Percentiles rank a stretch among this genome's conserved stretches.
Conservation (phyloP, 2,797 vertebrate species). For the Cynopterus sphinx region DNA sequence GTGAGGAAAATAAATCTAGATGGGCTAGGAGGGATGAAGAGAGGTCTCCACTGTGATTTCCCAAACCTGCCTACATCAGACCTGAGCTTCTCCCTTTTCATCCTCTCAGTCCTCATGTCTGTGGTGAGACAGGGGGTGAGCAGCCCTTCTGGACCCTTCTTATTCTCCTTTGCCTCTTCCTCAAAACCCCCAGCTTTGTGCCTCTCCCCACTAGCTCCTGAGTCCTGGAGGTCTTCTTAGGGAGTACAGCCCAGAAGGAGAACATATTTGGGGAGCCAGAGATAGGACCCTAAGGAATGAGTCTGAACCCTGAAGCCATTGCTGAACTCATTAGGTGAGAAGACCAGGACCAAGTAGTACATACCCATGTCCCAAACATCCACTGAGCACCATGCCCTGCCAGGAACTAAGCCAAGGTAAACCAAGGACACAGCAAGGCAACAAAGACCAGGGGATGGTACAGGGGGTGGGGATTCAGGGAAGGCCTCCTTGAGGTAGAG, state of each 20-base stretch:
- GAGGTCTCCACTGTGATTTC: background rate
- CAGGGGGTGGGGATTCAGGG: background rate
- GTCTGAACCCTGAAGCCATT: background rate
- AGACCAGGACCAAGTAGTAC: background rate
- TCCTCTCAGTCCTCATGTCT: background rate
- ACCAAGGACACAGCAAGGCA: background rate
- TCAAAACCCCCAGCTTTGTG: background rate
- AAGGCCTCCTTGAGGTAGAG: background rate
- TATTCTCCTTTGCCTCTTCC: background rate
- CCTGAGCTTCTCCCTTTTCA: background rate
- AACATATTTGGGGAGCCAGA: background rate
- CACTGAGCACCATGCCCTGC: background rate
- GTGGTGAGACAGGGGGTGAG: background rate
- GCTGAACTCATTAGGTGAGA: background rate
- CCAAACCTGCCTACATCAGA: background rate
- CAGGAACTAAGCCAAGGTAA: background rate
- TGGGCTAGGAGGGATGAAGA: background rate
- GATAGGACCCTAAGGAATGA: background rate
- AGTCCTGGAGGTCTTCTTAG: background rate
- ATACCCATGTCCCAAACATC: background rate
- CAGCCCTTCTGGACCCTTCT: background rate
- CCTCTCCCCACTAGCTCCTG: background rate
- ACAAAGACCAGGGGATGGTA: background rate
- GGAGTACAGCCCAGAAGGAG: background rate
- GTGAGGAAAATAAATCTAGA: background rate